phyloP scores from a whole-genome alignment of 2,113 vertebrate genomes.

The Phylloscopus whistleri region DNA sequence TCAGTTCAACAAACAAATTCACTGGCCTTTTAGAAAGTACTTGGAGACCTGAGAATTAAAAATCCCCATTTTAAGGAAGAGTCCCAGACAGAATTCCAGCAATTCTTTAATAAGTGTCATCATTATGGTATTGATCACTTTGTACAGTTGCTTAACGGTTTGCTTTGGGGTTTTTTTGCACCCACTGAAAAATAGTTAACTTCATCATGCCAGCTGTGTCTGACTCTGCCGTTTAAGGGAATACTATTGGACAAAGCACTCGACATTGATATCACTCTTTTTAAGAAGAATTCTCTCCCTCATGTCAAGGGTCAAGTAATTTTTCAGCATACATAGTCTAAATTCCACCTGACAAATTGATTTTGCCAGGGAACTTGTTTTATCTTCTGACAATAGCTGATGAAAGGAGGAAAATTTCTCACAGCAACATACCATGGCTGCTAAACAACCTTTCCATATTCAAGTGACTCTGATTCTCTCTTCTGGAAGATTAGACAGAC shows the following conservation, averaged over 20 bases:
- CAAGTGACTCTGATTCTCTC: background rate
- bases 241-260: background rate
- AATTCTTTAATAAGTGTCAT: background rate
- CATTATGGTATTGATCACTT: background rate
- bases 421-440: background rate
- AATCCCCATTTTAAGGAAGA: background rate
- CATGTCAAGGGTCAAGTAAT: background rate
- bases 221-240: background rate
- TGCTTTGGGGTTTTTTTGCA: background rate
- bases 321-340: background rate
- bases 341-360: background rate
- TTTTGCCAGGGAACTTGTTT: background rate
- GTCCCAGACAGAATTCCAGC: background rate
- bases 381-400: background rate
- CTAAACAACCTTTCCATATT: background rate
- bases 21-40: background rate
- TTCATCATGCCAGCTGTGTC: background rate
- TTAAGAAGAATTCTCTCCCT: background rate
- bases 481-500: background rate
- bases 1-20: background rate
- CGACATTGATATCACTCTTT: too few species aligned
- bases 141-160: background rate
- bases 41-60: background rate
- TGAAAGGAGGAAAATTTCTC: background rate
- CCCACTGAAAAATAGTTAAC: background rate